Evolutionary conservation across 2,888 invertebrate species (phyloP), one percentile per base, ranked within the genome.

Genomic region (Dione juno): DNA sequence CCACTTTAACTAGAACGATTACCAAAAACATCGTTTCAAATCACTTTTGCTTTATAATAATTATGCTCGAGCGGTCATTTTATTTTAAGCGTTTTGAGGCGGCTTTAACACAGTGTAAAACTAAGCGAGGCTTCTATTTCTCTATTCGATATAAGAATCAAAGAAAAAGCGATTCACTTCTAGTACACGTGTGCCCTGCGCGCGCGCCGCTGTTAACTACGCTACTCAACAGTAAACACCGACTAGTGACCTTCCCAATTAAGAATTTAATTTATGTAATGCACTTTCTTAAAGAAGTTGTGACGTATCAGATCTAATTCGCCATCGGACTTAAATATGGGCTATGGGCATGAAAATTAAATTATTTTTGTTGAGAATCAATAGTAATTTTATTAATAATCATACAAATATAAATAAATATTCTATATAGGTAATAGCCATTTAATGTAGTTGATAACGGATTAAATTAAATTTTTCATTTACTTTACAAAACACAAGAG

Each of bases 201-300:
- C 91, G 91, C 89, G 90, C 88, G 88, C 89, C 81, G 85, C 84
- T 84, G 75, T 81, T 85, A 82, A 92, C 92, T 92, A 90, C 88
- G 81, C 82, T 81, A 80, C 83, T 82, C 85, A 82, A 82, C 82
- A 59, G 73, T 72, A 77, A 70, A 74, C 75, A 76, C 72, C 73
- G 72, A 83, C 80, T 82, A 82, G 84, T 88, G 92, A 92, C 92
- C 92, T 92, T 92, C 89, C 86, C 89, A 89, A 92, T 92, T 91
- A 92, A 88, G 80, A 84, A 88, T 89, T 89, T 89, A 88, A 90
- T 90, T 88, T 90, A 92, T 89, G 77, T 89, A 90, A 88, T 90
- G 88, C 90, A 92, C 92, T 92, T 92, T 92, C 92, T 90, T 90
- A 77, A 70, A 71, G 73, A 75, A 73, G 75, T 74, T 71, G 84